phyloP scores from a whole-genome alignment of 2,797 vertebrate genomes.

The Anniella stebbinsi region DNA sequence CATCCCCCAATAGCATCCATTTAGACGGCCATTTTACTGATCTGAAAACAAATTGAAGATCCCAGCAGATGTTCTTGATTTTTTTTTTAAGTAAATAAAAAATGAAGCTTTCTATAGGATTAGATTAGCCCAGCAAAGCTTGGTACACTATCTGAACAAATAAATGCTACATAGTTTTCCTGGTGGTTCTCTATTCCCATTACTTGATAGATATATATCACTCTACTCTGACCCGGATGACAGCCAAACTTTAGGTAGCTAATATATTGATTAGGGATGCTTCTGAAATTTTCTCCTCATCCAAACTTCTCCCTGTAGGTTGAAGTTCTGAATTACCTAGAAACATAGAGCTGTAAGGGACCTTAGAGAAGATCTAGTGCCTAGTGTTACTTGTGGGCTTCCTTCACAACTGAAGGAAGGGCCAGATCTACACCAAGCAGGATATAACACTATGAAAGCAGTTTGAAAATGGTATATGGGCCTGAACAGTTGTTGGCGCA shows the following conservation, averaged over 20 bases:
- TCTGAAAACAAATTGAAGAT: conserved; percentile 63
- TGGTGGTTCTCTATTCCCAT: neutral
- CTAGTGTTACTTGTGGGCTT: too few relatives aligned
- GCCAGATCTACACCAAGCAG: too few relatives aligned
- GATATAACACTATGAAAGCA: too few relatives aligned
- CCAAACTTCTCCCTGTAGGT: neutral
- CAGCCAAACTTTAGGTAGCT: conserved; percentile 61
- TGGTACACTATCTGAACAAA: conserved; percentile 51
- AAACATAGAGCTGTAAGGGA: neutral
- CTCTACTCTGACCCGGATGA: conserved; percentile 38
- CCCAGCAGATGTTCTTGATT: conserved; percentile 42
- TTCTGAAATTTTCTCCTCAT: neutral
- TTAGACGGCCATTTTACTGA: conserved; percentile 8
- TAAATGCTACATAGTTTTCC: conserved; percentile 58
- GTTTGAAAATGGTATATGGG: too few relatives aligned
- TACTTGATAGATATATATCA: conserved; percentile 46
- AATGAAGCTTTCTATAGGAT: conserved; percentile 45
- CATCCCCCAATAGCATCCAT: conserved; percentile 32
- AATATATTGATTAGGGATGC: conserved; percentile 38
- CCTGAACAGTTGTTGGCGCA: too few relatives aligned
- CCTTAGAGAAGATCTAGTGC: neutral
- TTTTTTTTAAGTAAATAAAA: conserved; percentile 19
- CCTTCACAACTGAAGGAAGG: too few relatives aligned
- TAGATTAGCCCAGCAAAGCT: conserved; percentile 53
- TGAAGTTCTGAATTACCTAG: neutral